phyloP scores from a whole-genome alignment of 2,888 invertebrate genomes.

The Catonia carolina region DNA sequence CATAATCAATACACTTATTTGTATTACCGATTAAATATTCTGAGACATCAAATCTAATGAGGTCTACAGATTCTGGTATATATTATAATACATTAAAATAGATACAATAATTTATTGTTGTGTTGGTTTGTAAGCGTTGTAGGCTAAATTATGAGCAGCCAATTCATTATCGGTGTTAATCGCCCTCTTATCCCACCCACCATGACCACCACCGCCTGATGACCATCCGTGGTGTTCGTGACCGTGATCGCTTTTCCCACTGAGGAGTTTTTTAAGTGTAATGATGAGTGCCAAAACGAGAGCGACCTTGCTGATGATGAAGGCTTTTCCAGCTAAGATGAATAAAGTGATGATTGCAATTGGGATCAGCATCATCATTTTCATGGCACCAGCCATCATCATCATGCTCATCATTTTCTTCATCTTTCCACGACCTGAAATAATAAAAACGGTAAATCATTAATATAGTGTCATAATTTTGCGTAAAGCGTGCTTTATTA shows the following conservation, averaged over 20 bases:
- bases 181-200: conserved; percentile 63
- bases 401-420: conserved; percentile 88
- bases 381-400: conserved; percentile 83
- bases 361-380: conserved; percentile 74
- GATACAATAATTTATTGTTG: too few relatives aligned
- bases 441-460: too few relatives aligned
- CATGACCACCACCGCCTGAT: conserved; percentile 44
- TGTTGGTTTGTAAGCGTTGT: conserved; percentile 51
- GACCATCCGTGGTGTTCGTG: conserved; percentile 50
- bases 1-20: too few relatives aligned
- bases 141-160: conserved; percentile 62
- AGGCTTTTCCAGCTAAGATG: conserved; percentile 76
- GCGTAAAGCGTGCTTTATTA: too few relatives aligned
- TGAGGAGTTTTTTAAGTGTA: conserved; percentile 71
- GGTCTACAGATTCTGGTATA: too few relatives aligned
- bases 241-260: conserved; percentile 49
- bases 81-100: too few relatives aligned
- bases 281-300: conserved; percentile 73
- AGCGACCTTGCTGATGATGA: conserved; percentile 75
- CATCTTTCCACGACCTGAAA: conserved; percentile 73
- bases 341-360: conserved; percentile 74
- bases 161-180: conserved; percentile 43
- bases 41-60: too few relatives aligned
- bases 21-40: too few relatives aligned
- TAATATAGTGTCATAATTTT: too few relatives aligned